phyloP scores from a whole-genome alignment of 2,113 vertebrate species.

The Embiotoca jacksoni region DNA sequence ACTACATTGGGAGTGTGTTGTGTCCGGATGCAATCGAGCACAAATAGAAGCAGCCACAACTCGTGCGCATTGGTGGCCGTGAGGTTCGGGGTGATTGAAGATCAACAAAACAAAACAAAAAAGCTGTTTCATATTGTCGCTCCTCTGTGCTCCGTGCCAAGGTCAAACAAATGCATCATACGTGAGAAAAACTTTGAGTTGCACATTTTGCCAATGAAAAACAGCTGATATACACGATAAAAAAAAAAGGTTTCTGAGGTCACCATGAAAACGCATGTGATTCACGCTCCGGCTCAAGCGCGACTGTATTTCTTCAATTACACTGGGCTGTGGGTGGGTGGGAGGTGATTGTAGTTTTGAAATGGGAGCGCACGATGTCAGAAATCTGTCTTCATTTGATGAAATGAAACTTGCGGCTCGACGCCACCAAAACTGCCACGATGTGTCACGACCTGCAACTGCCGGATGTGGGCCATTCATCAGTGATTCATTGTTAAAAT shows the following conservation, averaged over 20 bases:
- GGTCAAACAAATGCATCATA: too few relatives aligned
- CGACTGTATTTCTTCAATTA: conserved; percentile 30
- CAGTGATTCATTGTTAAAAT: conserved; percentile 71
- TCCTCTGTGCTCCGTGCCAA: too few relatives aligned
- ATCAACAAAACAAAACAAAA: too few relatives aligned
- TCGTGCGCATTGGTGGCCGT: too few relatives aligned
- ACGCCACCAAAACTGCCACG: conserved; percentile 28
- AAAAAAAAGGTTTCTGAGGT: conserved; percentile 5
- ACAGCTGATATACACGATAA: too few relatives aligned
- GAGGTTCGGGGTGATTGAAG: too few relatives aligned
- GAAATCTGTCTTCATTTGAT: conserved; percentile 66
- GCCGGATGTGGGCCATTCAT: conserved; percentile 55
- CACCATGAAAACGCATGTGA: not conserved
- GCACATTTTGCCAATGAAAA: not conserved
- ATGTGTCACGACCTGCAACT: conserved; percentile 44
- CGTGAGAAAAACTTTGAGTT: not conserved
- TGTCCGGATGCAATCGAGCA: too few relatives aligned
- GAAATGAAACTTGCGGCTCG: conserved; percentile 59
- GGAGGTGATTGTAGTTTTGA: conserved; percentile 52
- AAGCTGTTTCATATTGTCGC: too few relatives aligned
- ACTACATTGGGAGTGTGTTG: too few relatives aligned
- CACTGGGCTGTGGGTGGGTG: not conserved
- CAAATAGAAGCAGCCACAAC: too few relatives aligned
- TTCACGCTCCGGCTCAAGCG: conserved; percentile 9
- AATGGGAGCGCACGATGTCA: conserved; percentile 50